These are phyloP conservation scores for Aethina tumida DNA, from an alignment of 1,140 invertebrate species.

Conservation along the genomic window DNA sequence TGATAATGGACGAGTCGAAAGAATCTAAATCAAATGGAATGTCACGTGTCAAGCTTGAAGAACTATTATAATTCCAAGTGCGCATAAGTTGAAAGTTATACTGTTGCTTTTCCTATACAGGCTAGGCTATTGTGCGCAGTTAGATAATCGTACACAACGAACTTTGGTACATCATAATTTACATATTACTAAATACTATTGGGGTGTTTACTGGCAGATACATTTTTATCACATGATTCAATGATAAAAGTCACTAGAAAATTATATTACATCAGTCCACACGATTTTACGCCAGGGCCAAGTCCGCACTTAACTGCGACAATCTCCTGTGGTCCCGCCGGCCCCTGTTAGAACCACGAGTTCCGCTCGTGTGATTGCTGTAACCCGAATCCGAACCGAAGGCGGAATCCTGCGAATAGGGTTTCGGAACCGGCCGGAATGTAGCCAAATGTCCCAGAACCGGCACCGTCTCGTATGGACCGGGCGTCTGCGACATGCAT, in stretches of 20 bases:
- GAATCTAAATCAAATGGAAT: conserved; percentile 13
- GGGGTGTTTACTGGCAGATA: too few species aligned
- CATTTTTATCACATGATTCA: too few species aligned
- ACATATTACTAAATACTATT: conserved; percentile 11
- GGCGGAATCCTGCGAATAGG: conserved; percentile 42
- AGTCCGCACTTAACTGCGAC: conserved; percentile 34
- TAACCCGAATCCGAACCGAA: conserved; percentile 60
- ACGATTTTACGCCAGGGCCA: conserved; percentile 29
- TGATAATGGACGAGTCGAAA: conserved; percentile 7
- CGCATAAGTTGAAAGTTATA: too few species aligned
- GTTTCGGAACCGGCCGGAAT: conserved; percentile 33
- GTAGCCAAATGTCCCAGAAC: conserved; percentile 41
- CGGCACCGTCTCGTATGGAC: conserved; percentile 47
- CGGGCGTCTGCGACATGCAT: conserved; percentile 40
- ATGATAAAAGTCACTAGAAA: conserved; percentile 10
- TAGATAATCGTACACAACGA: conserved; percentile 3
- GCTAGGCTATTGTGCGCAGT: conserved; percentile 3
- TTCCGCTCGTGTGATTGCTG: conserved; percentile 50
- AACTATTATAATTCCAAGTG: background rate
- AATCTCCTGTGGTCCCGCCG: conserved; percentile 30
- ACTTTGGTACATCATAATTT: conserved; percentile 2
- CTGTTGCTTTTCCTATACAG: too few species aligned
- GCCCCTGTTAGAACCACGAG: conserved; percentile 32
- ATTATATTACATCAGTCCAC: conserved; percentile 11
- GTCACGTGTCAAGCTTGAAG: conserved; percentile 2